Percentiles rank a stretch among this genome's conserved stretches.
These are phyloP conservation scores for Asteroscopus sphinx DNA, from an alignment of 2,888 invertebrate genomes.

Conservation along the genomic window DNA sequence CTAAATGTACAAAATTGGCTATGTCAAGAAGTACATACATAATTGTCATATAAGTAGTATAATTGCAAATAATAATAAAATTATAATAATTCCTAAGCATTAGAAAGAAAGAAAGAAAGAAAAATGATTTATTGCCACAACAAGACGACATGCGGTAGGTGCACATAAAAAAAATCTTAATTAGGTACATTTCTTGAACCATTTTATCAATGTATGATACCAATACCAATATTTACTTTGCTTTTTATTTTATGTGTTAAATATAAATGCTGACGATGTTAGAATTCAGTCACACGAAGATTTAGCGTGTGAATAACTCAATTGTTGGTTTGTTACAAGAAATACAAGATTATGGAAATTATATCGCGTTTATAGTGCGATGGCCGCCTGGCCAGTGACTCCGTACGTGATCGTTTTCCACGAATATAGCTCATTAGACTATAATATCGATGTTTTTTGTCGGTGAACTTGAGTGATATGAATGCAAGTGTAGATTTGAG, in stretches of 20 bases:
- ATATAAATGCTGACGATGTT: neutral
- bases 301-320: conserved; percentile 31
- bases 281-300: conserved; percentile 2
- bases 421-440: conserved; percentile 13
- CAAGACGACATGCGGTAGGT: too few relatives aligned
- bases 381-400: conserved; percentile 52
- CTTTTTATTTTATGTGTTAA: neutral
- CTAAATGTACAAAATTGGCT: too few relatives aligned
- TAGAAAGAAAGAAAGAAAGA: too few relatives aligned
- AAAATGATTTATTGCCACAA: too few relatives aligned
- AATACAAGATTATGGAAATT: conserved; percentile 28
- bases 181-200: too few relatives aligned
- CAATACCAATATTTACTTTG: too few relatives aligned
- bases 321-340: conserved; percentile 28
- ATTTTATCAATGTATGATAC: too few relatives aligned
- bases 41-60: too few relatives aligned
- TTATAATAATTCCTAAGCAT: too few relatives aligned
- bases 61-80: too few relatives aligned
- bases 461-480: conserved; percentile 3
- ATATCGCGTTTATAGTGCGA: conserved; percentile 36
- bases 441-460: conserved; percentile 15
- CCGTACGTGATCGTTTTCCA: conserved; percentile 42
- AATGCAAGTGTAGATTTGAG: conserved; percentile 3
- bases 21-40: too few relatives aligned
- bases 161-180: too few relatives aligned